Evolutionary conservation across 2,888 invertebrate species (phyloP), one percentile per base, ranked within the genome.

Genomic region (Ormyrus labotus): DNA sequence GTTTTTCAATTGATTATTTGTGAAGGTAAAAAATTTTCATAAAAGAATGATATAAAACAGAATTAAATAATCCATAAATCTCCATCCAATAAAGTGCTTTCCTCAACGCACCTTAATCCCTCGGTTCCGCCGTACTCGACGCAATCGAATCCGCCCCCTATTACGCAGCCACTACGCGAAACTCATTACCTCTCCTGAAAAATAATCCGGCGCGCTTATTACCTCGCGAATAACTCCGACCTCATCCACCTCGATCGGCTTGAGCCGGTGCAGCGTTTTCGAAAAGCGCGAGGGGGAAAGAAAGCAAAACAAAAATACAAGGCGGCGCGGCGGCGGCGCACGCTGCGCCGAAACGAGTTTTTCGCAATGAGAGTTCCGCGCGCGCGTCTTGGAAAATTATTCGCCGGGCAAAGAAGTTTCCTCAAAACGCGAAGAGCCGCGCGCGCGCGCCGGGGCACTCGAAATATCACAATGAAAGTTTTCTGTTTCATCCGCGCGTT

Each of bases 401-500:
- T 50, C 60, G 11, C 45, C 60, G 11, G 4, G 45, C 19, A n/a
- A 64, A 57, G 48, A 47, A 63, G n/a, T 45, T 71, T 58, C 50
- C 45, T 2, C 9, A 50, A 71, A 70, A 65, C 45, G 71, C 65
- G 57, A 10, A 67, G 53, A 13, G 6, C 8, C 11, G 51, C 10
- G 9, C 58, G 64, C 11, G 51, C 10, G 9, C 58, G 64, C 11
- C 6, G 6, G 19, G n/a, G n/a, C 51, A 10, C 65, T 48, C 19
- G 61, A 53, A 34, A 47, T 53, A 80, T 80, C 70, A 69, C 70
- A 80, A 80, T 80, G 71, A 71, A 70, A 80, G 53, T 75, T 80
- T 80, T 70, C 51, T 51, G 63, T 64, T 79, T 69, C 78, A 76
- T 76, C 48, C 75, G 34, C 13, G 11, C 7, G 55, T 13, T 13